Conservation (phyloP, 2,797 vertebrate species). For the Rhinoraja longicauda region DNA sequence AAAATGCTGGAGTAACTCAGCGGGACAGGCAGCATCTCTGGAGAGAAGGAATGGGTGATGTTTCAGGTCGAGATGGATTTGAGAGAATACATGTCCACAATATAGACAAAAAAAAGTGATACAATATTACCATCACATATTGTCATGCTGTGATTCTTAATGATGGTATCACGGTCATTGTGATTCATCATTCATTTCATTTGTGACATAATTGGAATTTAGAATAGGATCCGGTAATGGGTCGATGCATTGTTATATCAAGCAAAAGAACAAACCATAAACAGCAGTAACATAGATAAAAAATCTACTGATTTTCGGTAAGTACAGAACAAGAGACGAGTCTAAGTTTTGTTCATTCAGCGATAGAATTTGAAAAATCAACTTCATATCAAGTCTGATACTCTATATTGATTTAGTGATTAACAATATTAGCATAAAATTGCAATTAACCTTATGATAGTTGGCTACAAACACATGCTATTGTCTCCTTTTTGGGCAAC, state of each 20-base stretch:
- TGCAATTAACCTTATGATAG: neutral
- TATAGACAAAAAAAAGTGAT: neutral
- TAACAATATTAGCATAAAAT: neutral
- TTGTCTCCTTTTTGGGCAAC: neutral
- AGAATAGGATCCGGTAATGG: neutral
- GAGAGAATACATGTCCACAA: neutral
- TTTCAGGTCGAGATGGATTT: neutral
- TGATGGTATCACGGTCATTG: neutral
- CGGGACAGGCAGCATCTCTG: no score
- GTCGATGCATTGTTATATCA: neutral
- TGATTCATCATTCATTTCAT: neutral
- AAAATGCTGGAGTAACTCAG: no score
- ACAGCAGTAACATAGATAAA: neutral
- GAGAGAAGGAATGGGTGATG: no score
- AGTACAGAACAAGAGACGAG: neutral
- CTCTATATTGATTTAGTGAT: neutral
- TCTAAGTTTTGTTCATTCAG: neutral
- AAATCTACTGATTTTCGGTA: neutral
- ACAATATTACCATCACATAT: neutral
- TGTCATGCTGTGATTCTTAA: neutral
- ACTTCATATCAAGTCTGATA: neutral
- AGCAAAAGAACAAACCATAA: neutral
- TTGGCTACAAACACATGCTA: neutral
- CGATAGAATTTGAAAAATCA: neutral
- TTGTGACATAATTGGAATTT: slow-evolving; percentile 31